Evolutionary conservation across 2,113 vertebrate genomes (phyloP), one percentile per base, ranked within the genome.

Genomic region (Clarias macrocephalus): DNA sequence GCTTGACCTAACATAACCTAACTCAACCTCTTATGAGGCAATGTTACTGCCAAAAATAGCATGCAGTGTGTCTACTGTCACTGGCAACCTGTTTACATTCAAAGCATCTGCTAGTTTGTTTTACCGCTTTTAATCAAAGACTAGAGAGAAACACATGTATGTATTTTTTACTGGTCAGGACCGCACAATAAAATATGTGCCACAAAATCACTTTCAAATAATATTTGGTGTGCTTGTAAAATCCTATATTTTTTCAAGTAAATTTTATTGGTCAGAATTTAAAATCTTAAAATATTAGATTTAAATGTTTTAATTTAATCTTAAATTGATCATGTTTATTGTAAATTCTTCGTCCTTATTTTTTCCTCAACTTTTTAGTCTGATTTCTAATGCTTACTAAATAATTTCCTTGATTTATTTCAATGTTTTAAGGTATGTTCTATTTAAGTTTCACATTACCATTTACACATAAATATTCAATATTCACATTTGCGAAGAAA

Each of bases 1-100:
- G 89, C 89, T 83, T 86, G 76, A 85, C 76, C 87, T 88, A 70
- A 65, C 42, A 3, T 37, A 37, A 37, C 33, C 33, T 37, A 37
- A 84, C 33, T 80, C 25, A 79, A 57, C 37, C 52, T 12, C 8
- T 37, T 73, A n/a, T 59, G 52, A 30, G n/a, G 28, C 21, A 59
- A 59, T 18, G 52, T 79, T 30, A 57, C 25, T 30, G 76, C 54
- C 52, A 79, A 57, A 75, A 28, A 57, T 11, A 28, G 25, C 33
- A 1, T 48, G 48, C 48, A 48, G 48, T 18, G 56, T n/a, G 12
- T 77, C 6, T 15, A 54, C 5, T 77, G 75, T 28, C 6, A 3
- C 5, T 28, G 76, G 16, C n/a, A 79, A 57, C 15, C n/a, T 3
- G 56, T n/a, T 79, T 18, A 79, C 52, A 54, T n/a, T 77, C 15